Percentiles rank a stretch among this genome's conserved stretches.
phyloP scores from a whole-genome alignment of 1,140 invertebrate species.

The Drosophila kikkawai region DNA sequence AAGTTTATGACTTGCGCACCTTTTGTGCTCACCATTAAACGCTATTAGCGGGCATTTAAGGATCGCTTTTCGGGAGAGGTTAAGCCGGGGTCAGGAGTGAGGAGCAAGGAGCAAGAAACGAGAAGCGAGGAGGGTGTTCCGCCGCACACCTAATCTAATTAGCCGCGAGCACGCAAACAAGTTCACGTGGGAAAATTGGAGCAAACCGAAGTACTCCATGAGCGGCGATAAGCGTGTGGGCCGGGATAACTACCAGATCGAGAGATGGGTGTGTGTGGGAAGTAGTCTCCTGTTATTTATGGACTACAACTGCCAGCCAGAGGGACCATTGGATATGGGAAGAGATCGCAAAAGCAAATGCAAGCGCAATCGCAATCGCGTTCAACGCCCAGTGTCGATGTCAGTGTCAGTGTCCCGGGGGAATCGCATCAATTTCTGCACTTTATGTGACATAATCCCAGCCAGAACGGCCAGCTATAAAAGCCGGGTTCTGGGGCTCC shows the following conservation, averaged over 20 bases:
- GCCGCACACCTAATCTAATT: slow-evolving; percentile 74
- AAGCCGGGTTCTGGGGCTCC: slow-evolving; percentile 34
- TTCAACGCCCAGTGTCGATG: slow-evolving; percentile 50
- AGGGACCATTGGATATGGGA: slow-evolving; percentile 70
- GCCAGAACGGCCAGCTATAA: slow-evolving; percentile 56
- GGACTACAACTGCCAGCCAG: slow-evolving; percentile 27
- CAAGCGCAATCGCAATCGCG: background rate
- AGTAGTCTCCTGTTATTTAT: slow-evolving; percentile 68
- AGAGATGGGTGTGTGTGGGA: slow-evolving; percentile 76
- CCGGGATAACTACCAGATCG: slow-evolving; percentile 14
- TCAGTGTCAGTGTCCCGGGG: slow-evolving; percentile 32
- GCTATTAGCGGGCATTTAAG: slow-evolving; percentile 80
- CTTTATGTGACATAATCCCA: slow-evolving; percentile 63
- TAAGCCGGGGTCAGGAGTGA: background rate
- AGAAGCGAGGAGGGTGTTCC: slow-evolving; percentile 52
- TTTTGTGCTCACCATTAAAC: slow-evolving; percentile 77
- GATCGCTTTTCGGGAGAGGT: slow-evolving; percentile 56
- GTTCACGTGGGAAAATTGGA: slow-evolving; percentile 81
- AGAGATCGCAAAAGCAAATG: slow-evolving; percentile 30
- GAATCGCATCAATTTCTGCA: slow-evolving; percentile 70
- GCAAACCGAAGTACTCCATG: slow-evolving; percentile 43
- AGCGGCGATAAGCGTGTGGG: slow-evolving; percentile 42
- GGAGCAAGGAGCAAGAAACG: slow-evolving; percentile 25
- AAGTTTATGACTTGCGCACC: slow-evolving; percentile 81
- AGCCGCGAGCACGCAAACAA: slow-evolving; percentile 76